A percentile compares a stretch with the other conserved stretches of the same genome.
phyloP scores from a whole-genome alignment of 2,888 invertebrate genomes.

The Escarpia spicata region DNA sequence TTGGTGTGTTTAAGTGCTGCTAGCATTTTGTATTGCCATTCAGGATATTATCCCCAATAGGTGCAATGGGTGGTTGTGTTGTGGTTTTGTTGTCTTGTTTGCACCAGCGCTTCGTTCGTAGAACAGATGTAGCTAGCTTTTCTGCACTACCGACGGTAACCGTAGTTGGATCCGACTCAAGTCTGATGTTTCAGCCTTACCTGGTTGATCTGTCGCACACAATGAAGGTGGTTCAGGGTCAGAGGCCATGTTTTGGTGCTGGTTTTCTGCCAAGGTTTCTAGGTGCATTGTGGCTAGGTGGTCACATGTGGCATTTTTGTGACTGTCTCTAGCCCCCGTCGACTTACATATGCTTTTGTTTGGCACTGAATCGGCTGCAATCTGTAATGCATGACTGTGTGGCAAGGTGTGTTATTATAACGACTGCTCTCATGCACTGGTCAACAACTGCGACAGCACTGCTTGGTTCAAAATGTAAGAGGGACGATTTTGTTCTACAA shows the following conservation, averaged over 20 bases:
- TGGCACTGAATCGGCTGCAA: background rate
- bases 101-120: background rate
- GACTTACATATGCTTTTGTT: background rate
- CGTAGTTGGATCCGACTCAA: background rate
- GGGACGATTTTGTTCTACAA: background rate
- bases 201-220: background rate
- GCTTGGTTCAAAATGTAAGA: background rate
- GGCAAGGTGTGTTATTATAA: background rate
- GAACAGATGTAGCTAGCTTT: background rate
- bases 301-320: background rate
- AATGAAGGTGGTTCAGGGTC: background rate
- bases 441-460: background rate
- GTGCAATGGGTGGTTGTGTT: background rate
- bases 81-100: background rate
- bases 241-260: slow-evolving; percentile 16
- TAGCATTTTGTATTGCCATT: background rate
- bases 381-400: background rate
- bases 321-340: background rate
- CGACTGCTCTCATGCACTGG: background rate
- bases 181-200: background rate
- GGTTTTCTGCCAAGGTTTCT: background rate
- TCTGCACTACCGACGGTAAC: background rate
- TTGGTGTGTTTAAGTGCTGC: background rate
- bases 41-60: background rate
- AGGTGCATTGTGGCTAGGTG: background rate